phyloP scores from a whole-genome alignment of 2,113 vertebrate genomes.

The Oenanthe melanoleuca region DNA sequence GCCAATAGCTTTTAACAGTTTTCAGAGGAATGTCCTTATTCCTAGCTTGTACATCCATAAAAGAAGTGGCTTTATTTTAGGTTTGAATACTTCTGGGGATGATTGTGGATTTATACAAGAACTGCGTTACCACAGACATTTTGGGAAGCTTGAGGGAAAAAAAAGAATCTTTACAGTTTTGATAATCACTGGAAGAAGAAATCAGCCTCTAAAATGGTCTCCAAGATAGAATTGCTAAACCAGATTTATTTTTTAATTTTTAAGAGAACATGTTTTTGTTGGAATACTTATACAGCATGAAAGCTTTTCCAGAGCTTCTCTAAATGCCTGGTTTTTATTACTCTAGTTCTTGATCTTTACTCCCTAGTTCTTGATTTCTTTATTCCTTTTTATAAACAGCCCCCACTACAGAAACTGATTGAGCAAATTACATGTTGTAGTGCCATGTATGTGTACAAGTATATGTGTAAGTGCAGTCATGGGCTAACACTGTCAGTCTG shows the following conservation, averaged over 20 bases:
- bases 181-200: constrained; percentile 24
- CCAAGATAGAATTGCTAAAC: constrained; percentile 4
- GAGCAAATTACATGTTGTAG: not conserved
- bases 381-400: not conserved
- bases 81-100: constrained; percentile 6
- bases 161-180: not conserved
- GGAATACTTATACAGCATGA: not conserved
- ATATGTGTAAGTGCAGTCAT: not conserved
- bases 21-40: constrained; percentile 3
- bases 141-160: not conserved
- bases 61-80: constrained; percentile 18
- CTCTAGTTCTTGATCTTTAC: not conserved
- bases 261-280: constrained; percentile 29
- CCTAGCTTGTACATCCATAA: not conserved
- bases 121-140: not conserved
- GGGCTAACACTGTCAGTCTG: not conserved
- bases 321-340: not conserved
- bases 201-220: not conserved
- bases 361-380: not conserved
- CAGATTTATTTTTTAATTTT: not conserved
- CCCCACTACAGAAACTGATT: not conserved
- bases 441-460: not conserved
- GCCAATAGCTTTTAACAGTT: constrained; percentile 29
- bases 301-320: constrained; percentile 11
- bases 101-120: constrained; percentile 10